Conservation (phyloP, 2,113 vertebrate species). For the Myotis brandtii region DNA sequence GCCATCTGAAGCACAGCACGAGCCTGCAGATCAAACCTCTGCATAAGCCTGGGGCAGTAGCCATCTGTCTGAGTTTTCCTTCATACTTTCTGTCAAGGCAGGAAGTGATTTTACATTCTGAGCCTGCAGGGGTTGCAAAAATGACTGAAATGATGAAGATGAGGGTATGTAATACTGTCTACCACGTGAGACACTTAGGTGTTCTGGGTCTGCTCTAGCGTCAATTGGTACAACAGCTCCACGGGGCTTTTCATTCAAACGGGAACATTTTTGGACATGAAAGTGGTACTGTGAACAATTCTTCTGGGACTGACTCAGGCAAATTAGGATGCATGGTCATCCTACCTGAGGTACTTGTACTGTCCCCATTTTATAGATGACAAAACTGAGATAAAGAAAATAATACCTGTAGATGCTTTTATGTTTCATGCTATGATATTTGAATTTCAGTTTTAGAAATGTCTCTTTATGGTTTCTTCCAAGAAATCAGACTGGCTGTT, state of each 20-base stretch:
- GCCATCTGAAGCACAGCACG: neutral
- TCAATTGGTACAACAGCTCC: neutral
- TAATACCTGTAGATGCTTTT: neutral
- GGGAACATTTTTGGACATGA: neutral
- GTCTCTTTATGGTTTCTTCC: neutral
- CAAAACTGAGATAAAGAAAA: constrained; percentile 26
- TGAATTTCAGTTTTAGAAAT: neutral
- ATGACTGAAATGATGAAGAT: neutral
- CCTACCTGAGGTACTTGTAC: neutral
- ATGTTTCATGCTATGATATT: neutral
- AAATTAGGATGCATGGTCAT: neutral
- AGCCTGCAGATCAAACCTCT: neutral
- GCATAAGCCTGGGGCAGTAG: neutral
- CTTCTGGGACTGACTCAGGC: neutral
- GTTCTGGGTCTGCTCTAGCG: neutral
- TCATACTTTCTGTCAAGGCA: neutral
- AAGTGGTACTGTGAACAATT: neutral
- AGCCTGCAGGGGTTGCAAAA: neutral
- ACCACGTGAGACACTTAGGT: fast-evolving
- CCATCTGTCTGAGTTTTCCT: neutral
- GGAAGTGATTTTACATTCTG: neutral
- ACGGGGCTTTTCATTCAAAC: neutral
- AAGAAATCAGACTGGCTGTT: neutral
- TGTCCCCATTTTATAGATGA: neutral
- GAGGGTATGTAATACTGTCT: neutral